Percentiles rank a stretch among this genome's conserved stretches.
Evolutionary conservation across 64 coral and sea anemone species (phyloP).

Genomic region (Exaiptasia diaphana): DNA sequence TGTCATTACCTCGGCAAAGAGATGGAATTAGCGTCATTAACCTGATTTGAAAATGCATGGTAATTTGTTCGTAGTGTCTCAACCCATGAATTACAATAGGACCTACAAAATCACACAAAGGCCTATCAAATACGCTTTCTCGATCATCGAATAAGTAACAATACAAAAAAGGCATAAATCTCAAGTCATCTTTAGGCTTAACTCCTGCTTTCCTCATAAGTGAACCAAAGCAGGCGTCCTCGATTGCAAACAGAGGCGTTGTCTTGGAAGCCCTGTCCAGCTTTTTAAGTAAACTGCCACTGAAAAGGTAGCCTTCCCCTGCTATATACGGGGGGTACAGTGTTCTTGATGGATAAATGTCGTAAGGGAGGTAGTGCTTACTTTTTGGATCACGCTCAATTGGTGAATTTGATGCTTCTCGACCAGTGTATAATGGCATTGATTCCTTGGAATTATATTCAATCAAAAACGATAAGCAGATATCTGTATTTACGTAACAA

Average conservation of each 20-base stretch:
- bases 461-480: slow-evolving; percentile 20
- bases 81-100: slow-evolving; percentile 59
- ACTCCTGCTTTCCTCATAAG: slow-evolving; percentile 32
- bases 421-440: slow-evolving; percentile 40
- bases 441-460: slow-evolving; percentile 17
- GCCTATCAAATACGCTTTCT: not conserved
- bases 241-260: slow-evolving; percentile 32
- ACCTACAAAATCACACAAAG: slow-evolving; percentile 33
- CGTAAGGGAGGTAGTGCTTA: slow-evolving; percentile 38
- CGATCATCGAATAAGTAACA: not conserved
- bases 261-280: slow-evolving; percentile 26
- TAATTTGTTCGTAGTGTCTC: not conserved
- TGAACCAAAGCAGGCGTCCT: slow-evolving; percentile 50
- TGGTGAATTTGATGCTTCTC: not conserved
- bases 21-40: slow-evolving; percentile 9
- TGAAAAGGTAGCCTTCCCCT: slow-evolving; percentile 58
- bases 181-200: slow-evolving; percentile 6
- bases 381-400: slow-evolving; percentile 9
- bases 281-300: slow-evolving; percentile 25
- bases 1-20: not conserved
- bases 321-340: slow-evolving; percentile 33
- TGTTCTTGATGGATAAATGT: not conserved
- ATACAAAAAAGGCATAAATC: slow-evolving; percentile 34
- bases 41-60: slow-evolving; percentile 43
- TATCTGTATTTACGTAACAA: slow-evolving; percentile 55